Evolutionary conservation across 2,113 vertebrate species (phyloP), one percentile per base, ranked within the genome.

Genomic region (Oplegnathus fasciatus): DNA sequence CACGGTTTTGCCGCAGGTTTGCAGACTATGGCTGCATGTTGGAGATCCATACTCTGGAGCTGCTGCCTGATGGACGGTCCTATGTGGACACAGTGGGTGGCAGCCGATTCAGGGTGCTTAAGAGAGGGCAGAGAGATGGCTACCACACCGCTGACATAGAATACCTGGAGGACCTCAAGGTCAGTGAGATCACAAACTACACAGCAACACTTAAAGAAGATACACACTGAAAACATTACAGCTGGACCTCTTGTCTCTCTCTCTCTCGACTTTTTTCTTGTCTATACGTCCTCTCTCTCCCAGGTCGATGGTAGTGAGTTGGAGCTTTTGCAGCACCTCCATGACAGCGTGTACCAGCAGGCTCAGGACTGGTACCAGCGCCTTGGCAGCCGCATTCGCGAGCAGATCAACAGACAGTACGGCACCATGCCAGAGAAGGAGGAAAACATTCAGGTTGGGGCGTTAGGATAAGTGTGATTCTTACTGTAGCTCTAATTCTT

Each of bases 121-220:
- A 92, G 83, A 95, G 97, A 3, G 94, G 96, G 0, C 96, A 96
- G 81, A 93, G 96, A 75, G 97, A 98, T 0, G 97, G 97, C 44
- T 98, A 98, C 92, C 95, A 98, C 93, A 98, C 97, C 0, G 97
- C 97, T 0, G 96, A 98, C 75, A 95, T 98, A 0, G 97, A 98
- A 87, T 97, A 95, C 86, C 91, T 98, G 86, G 96, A 97, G 77
- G 97, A 98, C 83, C 92, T 91, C 72, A 97, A 95, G 96, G 97
- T 98, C 18, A 73, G 91, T 3, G 28, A 75, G 6, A 26, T 78
- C 61, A 11, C 26, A 30, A n/a, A 65, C 22, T 11, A 15, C 1
- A 46, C 1, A 46, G n/a, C 15, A 8, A 26, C 3, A 28, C 26
- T 46, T 1, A 2, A 11, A 30, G 1, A 60, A 42, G 2, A 32